These are phyloP conservation scores for Onychomys torridus DNA, from an alignment of 2,797 vertebrate genomes.

Conservation along the genomic window DNA sequence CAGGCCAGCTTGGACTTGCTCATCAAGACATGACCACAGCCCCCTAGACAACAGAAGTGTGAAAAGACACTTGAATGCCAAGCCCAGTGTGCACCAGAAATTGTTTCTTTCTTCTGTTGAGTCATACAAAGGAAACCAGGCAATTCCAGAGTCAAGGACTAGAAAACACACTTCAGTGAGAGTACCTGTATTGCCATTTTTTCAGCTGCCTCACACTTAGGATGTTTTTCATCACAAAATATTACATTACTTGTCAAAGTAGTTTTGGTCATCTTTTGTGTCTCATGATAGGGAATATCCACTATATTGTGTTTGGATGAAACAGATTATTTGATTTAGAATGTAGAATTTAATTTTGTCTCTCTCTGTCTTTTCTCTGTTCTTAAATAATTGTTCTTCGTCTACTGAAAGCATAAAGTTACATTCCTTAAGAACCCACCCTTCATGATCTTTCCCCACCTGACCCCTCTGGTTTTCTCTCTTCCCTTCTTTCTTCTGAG, in stretches of 20 bases:
- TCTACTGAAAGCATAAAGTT: not conserved
- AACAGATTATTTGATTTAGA: not conserved
- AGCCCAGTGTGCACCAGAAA: not conserved
- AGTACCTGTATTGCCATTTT: not conserved
- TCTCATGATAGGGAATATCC: not conserved
- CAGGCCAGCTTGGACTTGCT: not conserved
- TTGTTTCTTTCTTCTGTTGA: not conserved
- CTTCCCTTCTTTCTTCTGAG: not conserved
- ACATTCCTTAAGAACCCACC: not conserved
- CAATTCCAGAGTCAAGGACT: not conserved
- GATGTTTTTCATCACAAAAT: constrained; percentile 5
- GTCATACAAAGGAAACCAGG: not conserved
- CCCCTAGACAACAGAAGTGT: not conserved
- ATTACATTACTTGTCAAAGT: not conserved
- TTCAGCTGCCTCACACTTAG: not conserved
- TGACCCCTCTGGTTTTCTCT: not conserved
- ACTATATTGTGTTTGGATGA: not conserved
- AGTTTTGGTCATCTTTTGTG: not conserved
- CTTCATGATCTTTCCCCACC: not conserved
- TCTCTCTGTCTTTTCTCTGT: not conserved
- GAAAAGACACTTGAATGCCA: not conserved
- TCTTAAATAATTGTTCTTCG: not conserved
- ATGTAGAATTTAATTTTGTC: not conserved
- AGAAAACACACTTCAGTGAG: not conserved
- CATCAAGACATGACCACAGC: not conserved